Evolutionary conservation across 2,797 vertebrate species (phyloP), one percentile per base, ranked within the genome.

Genomic region (Hybognathus amarus): DNA sequence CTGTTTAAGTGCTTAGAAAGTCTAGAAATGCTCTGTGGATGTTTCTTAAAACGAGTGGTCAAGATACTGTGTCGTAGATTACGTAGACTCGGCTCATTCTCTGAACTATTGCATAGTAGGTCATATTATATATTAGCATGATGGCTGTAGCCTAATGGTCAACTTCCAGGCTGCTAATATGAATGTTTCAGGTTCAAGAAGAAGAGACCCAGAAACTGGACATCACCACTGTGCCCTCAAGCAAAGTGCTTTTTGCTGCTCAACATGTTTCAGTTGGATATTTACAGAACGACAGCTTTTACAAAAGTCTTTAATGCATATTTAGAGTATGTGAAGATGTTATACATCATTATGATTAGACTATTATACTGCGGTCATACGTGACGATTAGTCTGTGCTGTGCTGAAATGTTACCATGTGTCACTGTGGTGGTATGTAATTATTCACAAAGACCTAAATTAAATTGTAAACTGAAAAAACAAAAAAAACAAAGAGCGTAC

Each of bases 351-450:
- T 20, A 71, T 45, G 64, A 70, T 54, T 59, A 2, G 66, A 70
- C 10, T 61, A 30, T 61, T 64, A 45, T 59, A 18, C 38, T 33
- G 18, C 36, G 52, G 52, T 52, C 67, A 81, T 71, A 64, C 70
- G 8, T 82, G 68, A 70, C 10, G 42, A 71, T 56, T 47, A 67
- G 50, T 38, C 18, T 78, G 67, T 78, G 40, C 78, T 56, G 38
- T 52, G 33, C 36, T 54, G 36, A 50, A 69, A 50, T 30, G 79
- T 76, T 71, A 66, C 38, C 40, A 84, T 40, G 38, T 82, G 87
- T 86, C 77, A 64, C 70, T 87, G 85, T 88, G 83, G 85, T 87
- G 83, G 77, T 87, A 50, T 70, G 36, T 87, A 78, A 75, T 84
- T 77, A 79, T 85, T 77, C 40, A 85, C 54, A 70, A 85, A 63